Evolutionary conservation across 2,113 vertebrate species (phyloP), one percentile per base, ranked within the genome.

Genomic region (Mirza zaza): DNA sequence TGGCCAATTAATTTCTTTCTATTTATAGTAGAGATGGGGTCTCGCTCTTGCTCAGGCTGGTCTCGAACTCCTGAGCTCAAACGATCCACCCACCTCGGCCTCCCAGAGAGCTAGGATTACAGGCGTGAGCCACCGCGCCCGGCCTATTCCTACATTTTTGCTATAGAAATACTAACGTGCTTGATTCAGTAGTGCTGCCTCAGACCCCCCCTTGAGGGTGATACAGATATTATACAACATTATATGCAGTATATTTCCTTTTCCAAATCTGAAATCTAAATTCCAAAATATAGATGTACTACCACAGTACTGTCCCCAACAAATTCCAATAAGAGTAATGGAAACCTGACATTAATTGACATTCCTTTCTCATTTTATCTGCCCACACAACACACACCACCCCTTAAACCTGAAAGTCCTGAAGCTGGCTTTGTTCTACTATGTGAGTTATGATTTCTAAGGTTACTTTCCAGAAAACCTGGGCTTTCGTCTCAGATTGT

Each of bases 231-330:
- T 71, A 71, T 32, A n/a, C 48, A 70, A 39, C 29, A 55, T 29
- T 75, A 23, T 32, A 70, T 20, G 12, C 21, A 39, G 50, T 71
- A 1, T 17, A 52, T 39, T 90, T 84, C 36, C 52, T 81, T 85
- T 84, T 71, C 70, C 88, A 88, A 95, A 80, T 52, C 71, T 42
- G 12, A 93, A 87, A 86, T 87, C 55, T 94, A 52, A 87, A 76
- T 23, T 45, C 77, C 45, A 45, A 59, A 87, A 87, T 57, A 82
- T 6, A 90, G 25, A 81, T 36, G 11, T 48, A 52, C 34, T 36
- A 65, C 48, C 20, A 73, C 25, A 70, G 50, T 25, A 7, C 2
- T 34, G 23, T 29, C 21, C 65, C 9, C 2, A 85, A 25, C 11
- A 76, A 48, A 65, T 84, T 63, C 65, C 52, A 27, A 9, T 42